Conservation (phyloP, 2,888 invertebrate genomes). For the Dione vanillae region DNA sequence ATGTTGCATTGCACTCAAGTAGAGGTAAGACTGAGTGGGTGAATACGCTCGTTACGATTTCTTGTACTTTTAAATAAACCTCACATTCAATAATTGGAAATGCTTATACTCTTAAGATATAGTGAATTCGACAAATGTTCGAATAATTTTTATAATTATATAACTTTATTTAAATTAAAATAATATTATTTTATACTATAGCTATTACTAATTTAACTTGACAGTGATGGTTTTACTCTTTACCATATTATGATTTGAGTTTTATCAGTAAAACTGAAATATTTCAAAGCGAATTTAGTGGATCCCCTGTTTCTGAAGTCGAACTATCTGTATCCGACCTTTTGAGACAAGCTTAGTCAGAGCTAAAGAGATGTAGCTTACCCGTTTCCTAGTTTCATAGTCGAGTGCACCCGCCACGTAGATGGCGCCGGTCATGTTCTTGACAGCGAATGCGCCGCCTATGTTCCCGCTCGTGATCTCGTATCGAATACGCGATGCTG, state of each 20-base stretch:
- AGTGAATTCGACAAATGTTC: too few species aligned
- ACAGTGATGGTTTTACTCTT: background rate
- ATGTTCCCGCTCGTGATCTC: conserved; percentile 99
- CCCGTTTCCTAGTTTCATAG: conserved; percentile 97
- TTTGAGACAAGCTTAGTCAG: conserved; percentile 22
- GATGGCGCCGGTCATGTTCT: conserved; percentile 99
- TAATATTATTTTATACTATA: background rate
- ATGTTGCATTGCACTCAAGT: conserved; percentile 28
- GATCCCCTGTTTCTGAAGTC: background rate
- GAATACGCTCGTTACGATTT: background rate
- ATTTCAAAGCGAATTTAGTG: background rate
- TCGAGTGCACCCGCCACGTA: conserved; percentile 98
- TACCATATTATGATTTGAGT: too few species aligned
- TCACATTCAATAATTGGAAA: background rate
- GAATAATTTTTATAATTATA: too few species aligned
- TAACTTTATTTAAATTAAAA: too few species aligned
- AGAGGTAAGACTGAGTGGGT: conserved; percentile 11
- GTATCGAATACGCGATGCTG: conserved; percentile 99
- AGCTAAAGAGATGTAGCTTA: conserved; percentile 79
- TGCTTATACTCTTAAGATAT: background rate
- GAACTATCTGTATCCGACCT: background rate
- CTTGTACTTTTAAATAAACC: background rate
- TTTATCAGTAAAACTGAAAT: background rate
- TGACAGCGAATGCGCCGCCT: conserved; percentile 98
- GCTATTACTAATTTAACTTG: background rate